phyloP scores from a whole-genome alignment of 2,797 vertebrate species.

The Carcharodon carcharias region DNA sequence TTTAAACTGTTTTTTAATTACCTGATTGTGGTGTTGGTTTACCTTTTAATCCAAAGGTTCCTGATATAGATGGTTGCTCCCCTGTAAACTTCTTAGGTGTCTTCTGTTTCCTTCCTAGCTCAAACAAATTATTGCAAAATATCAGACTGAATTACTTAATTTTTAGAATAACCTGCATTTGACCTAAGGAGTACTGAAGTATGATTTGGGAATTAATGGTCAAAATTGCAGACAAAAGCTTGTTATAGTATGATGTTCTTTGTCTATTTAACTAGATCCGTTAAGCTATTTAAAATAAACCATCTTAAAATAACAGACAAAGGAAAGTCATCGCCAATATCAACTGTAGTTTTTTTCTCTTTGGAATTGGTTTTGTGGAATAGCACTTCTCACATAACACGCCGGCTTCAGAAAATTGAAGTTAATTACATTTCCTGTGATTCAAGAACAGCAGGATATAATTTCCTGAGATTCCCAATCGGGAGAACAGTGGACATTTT shows the following conservation, averaged over 20 bases:
- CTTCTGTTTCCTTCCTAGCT: constrained; percentile 99
- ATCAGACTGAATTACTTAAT: constrained; percentile 15
- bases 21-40: constrained; percentile 38
- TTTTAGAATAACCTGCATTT: background rate
- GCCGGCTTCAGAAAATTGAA: background rate
- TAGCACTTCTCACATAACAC: background rate
- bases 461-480: background rate
- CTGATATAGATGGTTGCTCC: constrained; percentile 93
- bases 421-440: background rate
- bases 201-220: background rate
- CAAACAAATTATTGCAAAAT: constrained; percentile 46
- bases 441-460: background rate
- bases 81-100: constrained; percentile 98
- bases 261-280: background rate
- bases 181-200: background rate
- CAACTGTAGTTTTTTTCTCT: background rate
- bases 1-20: background rate
- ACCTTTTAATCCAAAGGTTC: constrained; percentile 96
- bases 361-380: constrained; percentile 13
- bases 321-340: background rate
- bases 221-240: background rate
- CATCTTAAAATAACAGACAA: background rate
- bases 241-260: background rate
- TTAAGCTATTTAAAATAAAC: background rate
- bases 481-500: background rate